Conservation (phyloP, 2,888 invertebrate genomes). For the Drosophila siamana region DNA sequence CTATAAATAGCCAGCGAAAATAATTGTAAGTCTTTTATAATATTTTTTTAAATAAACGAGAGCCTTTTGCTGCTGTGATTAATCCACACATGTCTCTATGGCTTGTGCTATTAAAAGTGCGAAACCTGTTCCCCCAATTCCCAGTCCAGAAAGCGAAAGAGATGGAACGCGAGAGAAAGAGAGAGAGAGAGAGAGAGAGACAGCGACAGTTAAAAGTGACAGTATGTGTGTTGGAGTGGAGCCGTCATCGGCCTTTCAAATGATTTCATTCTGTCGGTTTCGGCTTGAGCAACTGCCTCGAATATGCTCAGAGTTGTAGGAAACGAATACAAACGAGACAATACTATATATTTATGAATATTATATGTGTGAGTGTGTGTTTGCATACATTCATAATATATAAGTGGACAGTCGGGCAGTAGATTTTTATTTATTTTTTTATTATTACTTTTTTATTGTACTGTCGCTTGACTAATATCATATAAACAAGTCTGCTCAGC, state of each 20-base stretch:
- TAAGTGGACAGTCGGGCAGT: slow-evolving; percentile 39
- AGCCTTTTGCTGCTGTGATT: slow-evolving; percentile 22
- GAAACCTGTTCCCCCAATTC: slow-evolving; percentile 63
- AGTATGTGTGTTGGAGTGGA: slow-evolving; percentile 40
- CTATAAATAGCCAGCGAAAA: slow-evolving; percentile 2
- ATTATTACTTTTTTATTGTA: slow-evolving; percentile 34
- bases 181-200: background rate
- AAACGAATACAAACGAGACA: slow-evolving; percentile 19
- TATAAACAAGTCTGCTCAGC: slow-evolving; percentile 72
- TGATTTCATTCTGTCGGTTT: slow-evolving; percentile 54
- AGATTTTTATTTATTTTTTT: slow-evolving; percentile 45
- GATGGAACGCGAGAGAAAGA: background rate
- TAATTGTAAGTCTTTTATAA: background rate
- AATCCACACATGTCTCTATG: slow-evolving; percentile 37
- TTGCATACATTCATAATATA: slow-evolving; percentile 23
- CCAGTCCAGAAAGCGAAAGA: slow-evolving; percentile 1
- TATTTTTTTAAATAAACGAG: background rate
- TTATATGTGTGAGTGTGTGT: background rate
- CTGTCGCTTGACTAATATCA: slow-evolving; percentile 55
- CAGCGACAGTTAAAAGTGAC: slow-evolving; percentile 55
- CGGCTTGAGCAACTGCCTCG: slow-evolving; percentile 28
- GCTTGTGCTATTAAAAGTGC: slow-evolving; percentile 9
- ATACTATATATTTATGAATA: too few species aligned
- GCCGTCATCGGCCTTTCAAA: slow-evolving; percentile 54
- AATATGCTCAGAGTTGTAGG: slow-evolving; percentile 46